Conservation (phyloP, 2,797 vertebrate genomes). For the Halcyon smyrnensis region DNA sequence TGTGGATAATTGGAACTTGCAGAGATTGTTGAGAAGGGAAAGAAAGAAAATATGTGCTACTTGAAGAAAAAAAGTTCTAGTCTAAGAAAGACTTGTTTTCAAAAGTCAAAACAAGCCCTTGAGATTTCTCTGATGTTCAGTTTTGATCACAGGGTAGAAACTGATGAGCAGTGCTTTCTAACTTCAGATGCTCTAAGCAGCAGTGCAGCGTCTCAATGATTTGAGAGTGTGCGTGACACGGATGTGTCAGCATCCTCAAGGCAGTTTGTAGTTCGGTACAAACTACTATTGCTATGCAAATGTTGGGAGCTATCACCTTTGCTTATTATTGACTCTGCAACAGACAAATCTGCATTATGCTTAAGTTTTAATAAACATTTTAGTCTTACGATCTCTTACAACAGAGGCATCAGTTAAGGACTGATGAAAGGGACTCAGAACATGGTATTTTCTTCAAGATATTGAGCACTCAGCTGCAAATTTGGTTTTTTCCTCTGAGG, state of each 20-base stretch:
- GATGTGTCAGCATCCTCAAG: neutral
- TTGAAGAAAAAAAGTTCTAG: neutral
- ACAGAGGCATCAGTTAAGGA: neutral
- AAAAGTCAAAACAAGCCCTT: neutral
- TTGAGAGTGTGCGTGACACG: accelerated
- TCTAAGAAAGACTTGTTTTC: neutral
- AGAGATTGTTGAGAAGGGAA: neutral
- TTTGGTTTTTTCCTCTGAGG: neutral
- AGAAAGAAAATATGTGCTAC: neutral
- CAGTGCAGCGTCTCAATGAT: neutral
- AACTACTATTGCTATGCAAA: neutral
- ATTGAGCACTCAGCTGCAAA: neutral
- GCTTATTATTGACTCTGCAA: neutral
- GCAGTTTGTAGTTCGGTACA: neutral
- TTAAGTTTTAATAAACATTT: neutral
- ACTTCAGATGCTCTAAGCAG: neutral
- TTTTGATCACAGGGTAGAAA: neutral
- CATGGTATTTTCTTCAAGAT: neutral
- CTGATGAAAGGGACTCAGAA: neutral
- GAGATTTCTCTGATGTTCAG: neutral
- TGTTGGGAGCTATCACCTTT: neutral
- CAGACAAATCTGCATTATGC: neutral
- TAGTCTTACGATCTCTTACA: neutral
- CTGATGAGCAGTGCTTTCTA: neutral
- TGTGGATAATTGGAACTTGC: neutral